phyloP scores from a whole-genome alignment of 2,888 invertebrate species.

The Nomada hirtipes region DNA sequence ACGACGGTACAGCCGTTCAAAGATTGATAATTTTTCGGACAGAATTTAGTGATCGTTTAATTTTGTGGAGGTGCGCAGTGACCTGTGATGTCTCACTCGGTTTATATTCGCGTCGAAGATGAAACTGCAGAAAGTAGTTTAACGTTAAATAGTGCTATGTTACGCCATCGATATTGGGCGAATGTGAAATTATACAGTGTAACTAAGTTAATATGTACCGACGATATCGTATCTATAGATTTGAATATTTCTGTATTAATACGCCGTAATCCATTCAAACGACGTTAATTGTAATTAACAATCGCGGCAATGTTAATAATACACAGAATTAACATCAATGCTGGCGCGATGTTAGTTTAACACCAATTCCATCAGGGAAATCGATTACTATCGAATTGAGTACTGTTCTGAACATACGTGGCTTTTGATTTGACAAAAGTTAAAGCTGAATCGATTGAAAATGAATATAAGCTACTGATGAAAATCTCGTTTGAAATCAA shows the following conservation, averaged over 20 bases:
- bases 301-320: neutral
- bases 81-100: neutral
- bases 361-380: neutral
- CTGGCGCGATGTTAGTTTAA: neutral
- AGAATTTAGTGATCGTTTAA: neutral
- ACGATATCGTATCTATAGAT: neutral
- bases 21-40: too few relatives aligned
- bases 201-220: neutral
- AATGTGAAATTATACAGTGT: neutral
- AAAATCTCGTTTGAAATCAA: too few relatives aligned
- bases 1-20: too few relatives aligned
- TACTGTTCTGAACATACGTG: too few relatives aligned
- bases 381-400: too few relatives aligned
- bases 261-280: neutral
- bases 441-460: too few relatives aligned
- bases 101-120: neutral
- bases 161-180: neutral
- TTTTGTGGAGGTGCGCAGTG: neutral
- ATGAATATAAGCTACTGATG: too few relatives aligned
- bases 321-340: neutral
- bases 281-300: neutral
- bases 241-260: constrained; percentile 4
- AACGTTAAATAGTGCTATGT: neutral
- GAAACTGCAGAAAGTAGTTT: constrained; percentile 2
- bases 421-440: too few relatives aligned